phyloP scores from a whole-genome alignment of 2,888 invertebrate genomes.

The Homarus gammarus region DNA sequence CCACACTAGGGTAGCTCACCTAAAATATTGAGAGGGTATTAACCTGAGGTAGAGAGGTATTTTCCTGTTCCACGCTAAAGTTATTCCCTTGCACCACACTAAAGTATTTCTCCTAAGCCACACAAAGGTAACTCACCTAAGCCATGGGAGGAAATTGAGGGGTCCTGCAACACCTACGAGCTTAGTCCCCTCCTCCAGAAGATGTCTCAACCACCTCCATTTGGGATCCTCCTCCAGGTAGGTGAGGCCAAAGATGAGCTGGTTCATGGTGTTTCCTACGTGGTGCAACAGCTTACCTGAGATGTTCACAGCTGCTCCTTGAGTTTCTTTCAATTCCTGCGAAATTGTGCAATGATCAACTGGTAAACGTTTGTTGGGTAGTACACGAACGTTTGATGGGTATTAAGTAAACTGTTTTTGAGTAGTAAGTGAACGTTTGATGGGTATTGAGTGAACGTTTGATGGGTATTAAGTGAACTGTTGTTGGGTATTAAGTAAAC shows the following conservation, averaged over 20 bases:
- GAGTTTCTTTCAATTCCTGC: conserved; percentile 31
- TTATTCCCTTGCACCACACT: conserved; percentile 79
- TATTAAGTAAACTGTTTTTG: too few relatives aligned
- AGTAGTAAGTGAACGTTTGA: too few relatives aligned
- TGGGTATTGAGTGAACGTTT: too few relatives aligned
- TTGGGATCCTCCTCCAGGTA: conserved; percentile 84
- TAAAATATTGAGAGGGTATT: too few relatives aligned
- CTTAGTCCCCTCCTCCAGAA: conserved; percentile 91
- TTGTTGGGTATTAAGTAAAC: too few relatives aligned
- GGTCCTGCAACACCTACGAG: conserved; percentile 90
- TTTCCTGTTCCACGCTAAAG: neutral
- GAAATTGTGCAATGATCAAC: too few relatives aligned
- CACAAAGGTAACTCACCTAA: conserved; percentile 79
- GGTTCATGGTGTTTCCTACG: conserved; percentile 88
- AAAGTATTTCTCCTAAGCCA: neutral
- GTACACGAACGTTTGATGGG: too few relatives aligned
- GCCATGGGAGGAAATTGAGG: conserved; percentile 90
- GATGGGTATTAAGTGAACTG: too few relatives aligned
- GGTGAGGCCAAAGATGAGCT: conserved; percentile 87
- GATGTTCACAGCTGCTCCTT: conserved; percentile 64
- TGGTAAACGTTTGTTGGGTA: too few relatives aligned
- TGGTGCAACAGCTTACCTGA: conserved; percentile 82
- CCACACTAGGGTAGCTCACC: conserved; percentile 77
- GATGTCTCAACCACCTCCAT: conserved; percentile 87
- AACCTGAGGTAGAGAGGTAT: neutral